These are phyloP conservation scores for Chrysolina americana DNA, from an alignment of 2,888 invertebrate species.

Conservation along the genomic window DNA sequence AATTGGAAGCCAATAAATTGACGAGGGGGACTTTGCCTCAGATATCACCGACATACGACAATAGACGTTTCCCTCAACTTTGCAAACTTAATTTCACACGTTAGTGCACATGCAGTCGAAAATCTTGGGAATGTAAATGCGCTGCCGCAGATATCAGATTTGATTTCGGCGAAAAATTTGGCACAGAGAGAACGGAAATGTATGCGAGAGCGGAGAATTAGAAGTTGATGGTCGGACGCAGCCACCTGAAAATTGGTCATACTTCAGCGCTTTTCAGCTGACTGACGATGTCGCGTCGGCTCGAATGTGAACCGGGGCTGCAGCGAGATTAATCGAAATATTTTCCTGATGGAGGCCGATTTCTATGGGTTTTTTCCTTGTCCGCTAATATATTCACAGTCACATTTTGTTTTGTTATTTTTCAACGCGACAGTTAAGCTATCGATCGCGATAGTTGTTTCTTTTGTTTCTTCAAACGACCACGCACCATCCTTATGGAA, in stretches of 20 bases:
- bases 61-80: conserved; percentile 23
- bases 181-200: conserved; percentile 4
- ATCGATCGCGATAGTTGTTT: too few species aligned
- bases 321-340: not conserved
- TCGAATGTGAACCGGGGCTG: not conserved
- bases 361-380: not conserved
- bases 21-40: conserved; percentile 21
- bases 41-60: conserved; percentile 19
- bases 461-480: too few species aligned
- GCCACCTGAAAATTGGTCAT: conserved; percentile 21
- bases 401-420: not conserved
- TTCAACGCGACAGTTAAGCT: too few species aligned
- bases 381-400: not conserved
- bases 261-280: conserved; percentile 14
- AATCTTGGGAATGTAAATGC: conserved; percentile 20
- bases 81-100: conserved; percentile 23
- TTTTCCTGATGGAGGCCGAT: not conserved
- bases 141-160: conserved; percentile 18
- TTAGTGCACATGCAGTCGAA: conserved; percentile 20
- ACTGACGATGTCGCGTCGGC: not conserved
- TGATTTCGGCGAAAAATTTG: conserved; percentile 16
- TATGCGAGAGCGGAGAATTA: not conserved
- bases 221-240: conserved; percentile 15
- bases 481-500: too few species aligned
- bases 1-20: conserved; percentile 45